These are phyloP conservation scores for Squalus acanthias DNA, from an alignment of 2,797 vertebrate genomes.

Conservation along the genomic window DNA sequence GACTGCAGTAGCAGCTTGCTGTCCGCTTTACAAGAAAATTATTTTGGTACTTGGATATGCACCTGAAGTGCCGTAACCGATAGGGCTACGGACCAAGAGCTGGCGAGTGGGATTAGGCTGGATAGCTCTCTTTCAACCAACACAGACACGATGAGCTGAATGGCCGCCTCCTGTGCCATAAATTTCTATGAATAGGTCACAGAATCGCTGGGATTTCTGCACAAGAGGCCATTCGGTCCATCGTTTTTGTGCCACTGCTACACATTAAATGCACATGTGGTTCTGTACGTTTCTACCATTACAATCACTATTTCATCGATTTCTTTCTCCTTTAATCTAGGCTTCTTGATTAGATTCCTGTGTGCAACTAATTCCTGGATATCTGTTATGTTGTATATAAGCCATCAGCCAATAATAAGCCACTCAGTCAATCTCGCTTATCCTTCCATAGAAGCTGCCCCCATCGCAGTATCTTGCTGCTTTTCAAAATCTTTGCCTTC, in stretches of 20 bases:
- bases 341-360: neutral
- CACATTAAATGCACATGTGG: neutral
- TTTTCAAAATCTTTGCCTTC: neutral
- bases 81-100: no score
- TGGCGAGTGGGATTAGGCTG: no score
- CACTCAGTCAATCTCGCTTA: neutral
- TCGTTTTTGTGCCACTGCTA: neutral
- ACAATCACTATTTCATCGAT: constrained; percentile 36
- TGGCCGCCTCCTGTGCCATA: no score
- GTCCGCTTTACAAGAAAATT: neutral
- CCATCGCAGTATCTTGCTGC: no score
- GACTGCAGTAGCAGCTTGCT: neutral
- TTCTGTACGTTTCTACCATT: neutral
- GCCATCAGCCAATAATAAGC: neutral
- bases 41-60: neutral
- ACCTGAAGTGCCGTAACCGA: no score
- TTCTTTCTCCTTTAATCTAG: neutral
- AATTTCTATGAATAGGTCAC: no score
- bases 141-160: no score
- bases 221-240: neutral
- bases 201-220: neutral
- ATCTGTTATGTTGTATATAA: neutral
- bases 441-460: constrained; percentile 55
- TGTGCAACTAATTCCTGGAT: neutral
- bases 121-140: no score